Percentiles rank a stretch among this genome's conserved stretches.
Conservation (phyloP, 2,113 vertebrate species). For the Cyprinodon tularosa region DNA sequence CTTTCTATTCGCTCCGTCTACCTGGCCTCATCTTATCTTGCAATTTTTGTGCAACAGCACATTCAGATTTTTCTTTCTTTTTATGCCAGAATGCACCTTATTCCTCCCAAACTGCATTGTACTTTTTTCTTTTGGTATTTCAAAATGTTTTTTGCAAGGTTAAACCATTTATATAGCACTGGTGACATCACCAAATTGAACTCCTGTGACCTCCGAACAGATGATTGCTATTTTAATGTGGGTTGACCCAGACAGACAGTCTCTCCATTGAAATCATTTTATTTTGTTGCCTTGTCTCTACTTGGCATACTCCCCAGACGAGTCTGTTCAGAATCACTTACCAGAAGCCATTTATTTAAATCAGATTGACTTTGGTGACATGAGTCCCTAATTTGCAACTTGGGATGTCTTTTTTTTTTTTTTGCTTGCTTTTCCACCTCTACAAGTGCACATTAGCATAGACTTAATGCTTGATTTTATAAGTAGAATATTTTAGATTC, state of each 20-base stretch:
- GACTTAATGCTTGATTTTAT: neutral
- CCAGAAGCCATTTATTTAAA: slow-evolving; percentile 52
- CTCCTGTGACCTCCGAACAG: neutral
- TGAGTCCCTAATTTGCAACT: slow-evolving; percentile 51
- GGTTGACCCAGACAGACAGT: slow-evolving; percentile 5
- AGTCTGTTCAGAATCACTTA: slow-evolving; percentile 30
- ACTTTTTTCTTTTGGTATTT: neutral
- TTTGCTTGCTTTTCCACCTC: slow-evolving; percentile 29
- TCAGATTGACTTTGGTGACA: slow-evolving; percentile 54
- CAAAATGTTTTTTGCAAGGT: neutral
- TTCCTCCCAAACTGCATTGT: neutral
- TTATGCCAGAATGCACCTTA: slow-evolving; percentile 4
- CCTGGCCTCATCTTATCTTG: slow-evolving; percentile 29
- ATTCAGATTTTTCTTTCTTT: neutral
- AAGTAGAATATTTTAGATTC: slow-evolving; percentile 23
- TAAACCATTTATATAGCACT: neutral
- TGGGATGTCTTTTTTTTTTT: slow-evolving; percentile 18
- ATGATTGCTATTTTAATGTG: slow-evolving; percentile 25
- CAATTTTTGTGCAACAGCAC: neutral
- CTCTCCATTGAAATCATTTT: slow-evolving; percentile 17
- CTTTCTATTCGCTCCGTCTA: slow-evolving; percentile 7
- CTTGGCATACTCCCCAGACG: slow-evolving; percentile 32
- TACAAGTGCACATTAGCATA: slow-evolving; percentile 53
- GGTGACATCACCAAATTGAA: neutral
- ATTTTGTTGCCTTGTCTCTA: slow-evolving; percentile 34